phyloP scores from a whole-genome alignment of 2,888 invertebrate species.

The Mythimna impura region DNA sequence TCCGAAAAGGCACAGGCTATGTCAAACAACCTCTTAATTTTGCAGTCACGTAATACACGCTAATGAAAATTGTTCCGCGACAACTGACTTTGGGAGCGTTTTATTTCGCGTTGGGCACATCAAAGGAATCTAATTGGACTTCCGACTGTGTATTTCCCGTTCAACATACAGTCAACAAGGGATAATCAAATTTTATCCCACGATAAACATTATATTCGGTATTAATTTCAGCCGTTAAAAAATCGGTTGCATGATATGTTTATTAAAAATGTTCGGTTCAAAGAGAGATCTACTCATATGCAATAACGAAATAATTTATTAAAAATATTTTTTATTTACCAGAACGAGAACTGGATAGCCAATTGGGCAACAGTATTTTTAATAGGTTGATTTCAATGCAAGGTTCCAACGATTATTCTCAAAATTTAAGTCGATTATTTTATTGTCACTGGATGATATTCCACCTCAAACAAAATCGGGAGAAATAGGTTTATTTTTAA shows the following conservation, averaged over 20 bases:
- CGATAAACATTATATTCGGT: constrained; percentile 18
- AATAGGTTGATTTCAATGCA: background rate
- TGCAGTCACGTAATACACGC: constrained; percentile 84
- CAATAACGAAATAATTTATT: background rate
- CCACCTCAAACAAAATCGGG: too few relatives aligned
- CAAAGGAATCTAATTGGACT: constrained; percentile 75
- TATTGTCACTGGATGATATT: too few relatives aligned
- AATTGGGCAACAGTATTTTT: background rate
- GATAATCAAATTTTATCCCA: constrained; percentile 38
- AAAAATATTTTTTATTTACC: background rate
- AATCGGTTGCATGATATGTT: background rate
- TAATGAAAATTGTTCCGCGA: constrained; percentile 88
- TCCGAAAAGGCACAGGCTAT: constrained; percentile 65
- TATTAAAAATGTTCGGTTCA: background rate
- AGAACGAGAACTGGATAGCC: background rate
- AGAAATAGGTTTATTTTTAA: too few relatives aligned
- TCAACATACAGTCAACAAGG: constrained; percentile 37
- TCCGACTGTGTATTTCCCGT: constrained; percentile 60
- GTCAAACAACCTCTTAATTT: constrained; percentile 79
- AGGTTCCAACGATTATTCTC: too few relatives aligned
- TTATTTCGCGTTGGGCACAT: constrained; percentile 80
- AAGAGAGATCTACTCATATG: background rate
- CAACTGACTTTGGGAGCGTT: constrained; percentile 82
- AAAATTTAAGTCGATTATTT: too few relatives aligned
- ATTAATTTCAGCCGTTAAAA: constrained; percentile 15